Evolutionary conservation across 1,140 invertebrate genomes (phyloP).

Genomic region (Coboldia fuscipes): DNA sequence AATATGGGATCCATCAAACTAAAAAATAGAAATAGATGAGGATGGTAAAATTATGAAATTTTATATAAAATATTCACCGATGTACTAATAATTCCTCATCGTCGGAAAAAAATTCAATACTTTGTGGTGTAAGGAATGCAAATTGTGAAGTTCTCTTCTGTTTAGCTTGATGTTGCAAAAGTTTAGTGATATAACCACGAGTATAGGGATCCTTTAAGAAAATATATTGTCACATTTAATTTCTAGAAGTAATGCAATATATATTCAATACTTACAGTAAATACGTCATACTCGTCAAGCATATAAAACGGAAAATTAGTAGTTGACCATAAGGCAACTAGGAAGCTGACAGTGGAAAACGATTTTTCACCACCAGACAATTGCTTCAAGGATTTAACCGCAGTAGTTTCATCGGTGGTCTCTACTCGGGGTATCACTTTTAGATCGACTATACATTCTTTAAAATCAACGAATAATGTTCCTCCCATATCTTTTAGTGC

Average conservation of each 20-base stretch:
- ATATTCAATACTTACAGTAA: conserved; percentile 47
- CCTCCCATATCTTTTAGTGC: no score
- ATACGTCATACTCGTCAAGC: conserved; percentile 96
- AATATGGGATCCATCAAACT: no score
- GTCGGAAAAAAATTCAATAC: conserved; percentile 31
- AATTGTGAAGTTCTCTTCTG: conserved; percentile 38
- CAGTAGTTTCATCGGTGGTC: no score
- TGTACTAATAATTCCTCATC: conserved; percentile 31
- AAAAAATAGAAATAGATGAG: no score
- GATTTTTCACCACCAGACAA: conserved; percentile 91
- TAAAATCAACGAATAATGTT: no score
- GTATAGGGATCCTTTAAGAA: not conserved
- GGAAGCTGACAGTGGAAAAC: conserved; percentile 83
- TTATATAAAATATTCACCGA: no score
- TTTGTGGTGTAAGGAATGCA: conserved; percentile 54
- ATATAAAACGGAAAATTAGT: conserved; percentile 84
- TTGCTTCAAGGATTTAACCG: conserved; percentile 30
- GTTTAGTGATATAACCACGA: conserved; percentile 39
- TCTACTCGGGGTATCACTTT: conserved; percentile 30
- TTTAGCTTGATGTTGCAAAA: conserved; percentile 39
- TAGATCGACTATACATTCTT: conserved; percentile 29
- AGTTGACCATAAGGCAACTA: conserved; percentile 82
- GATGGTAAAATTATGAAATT: no score
- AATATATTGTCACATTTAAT: not conserved
- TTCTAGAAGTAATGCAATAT: not conserved